These are phyloP conservation scores for Carassius auratus DNA, from an alignment of 2,113 vertebrate genomes.

Conservation along the genomic window DNA sequence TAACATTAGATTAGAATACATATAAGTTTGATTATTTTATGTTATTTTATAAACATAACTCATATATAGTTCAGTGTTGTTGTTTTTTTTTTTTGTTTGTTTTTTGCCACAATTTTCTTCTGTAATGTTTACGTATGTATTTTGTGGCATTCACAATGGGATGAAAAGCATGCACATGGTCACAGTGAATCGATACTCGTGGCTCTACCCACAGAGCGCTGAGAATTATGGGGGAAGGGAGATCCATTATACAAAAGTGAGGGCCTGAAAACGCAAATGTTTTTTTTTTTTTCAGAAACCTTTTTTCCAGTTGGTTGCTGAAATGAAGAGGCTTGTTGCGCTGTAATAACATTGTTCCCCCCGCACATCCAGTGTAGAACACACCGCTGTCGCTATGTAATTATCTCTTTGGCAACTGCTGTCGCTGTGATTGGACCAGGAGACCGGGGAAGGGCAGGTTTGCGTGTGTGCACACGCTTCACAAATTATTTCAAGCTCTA, in stretches of 20 bases:
- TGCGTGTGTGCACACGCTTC: constrained; percentile 25
- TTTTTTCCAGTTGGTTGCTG: constrained; percentile 85
- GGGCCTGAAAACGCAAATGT: constrained; percentile 84
- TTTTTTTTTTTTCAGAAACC: constrained; percentile 76
- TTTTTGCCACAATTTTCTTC: background rate
- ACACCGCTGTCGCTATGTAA: constrained; percentile 66
- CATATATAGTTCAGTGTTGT: too few species aligned
- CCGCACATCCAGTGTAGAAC: background rate
- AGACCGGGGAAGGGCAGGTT: constrained; percentile 62
- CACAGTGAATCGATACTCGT: constrained; percentile 21
- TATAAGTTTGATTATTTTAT: too few species aligned
- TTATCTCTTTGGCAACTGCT: constrained; percentile 72
- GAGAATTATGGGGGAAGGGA: constrained; percentile 48
- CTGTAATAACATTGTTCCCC: constrained; percentile 56
- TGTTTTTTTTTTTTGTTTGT: background rate
- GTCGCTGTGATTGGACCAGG: constrained; percentile 69
- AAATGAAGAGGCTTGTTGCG: constrained; percentile 87
- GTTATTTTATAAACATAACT: too few species aligned
- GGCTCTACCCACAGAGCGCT: constrained; percentile 20
- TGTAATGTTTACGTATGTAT: constrained; percentile 32
- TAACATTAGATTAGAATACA: too few species aligned
- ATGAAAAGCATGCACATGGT: constrained; percentile 47
- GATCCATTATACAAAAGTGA: constrained; percentile 88
- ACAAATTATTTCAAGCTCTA: constrained; percentile 48
- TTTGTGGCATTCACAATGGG: constrained; percentile 33